Evolutionary conservation across 2,797 vertebrate genomes (phyloP).

Genomic region (Clarias laeviceps): DNA sequence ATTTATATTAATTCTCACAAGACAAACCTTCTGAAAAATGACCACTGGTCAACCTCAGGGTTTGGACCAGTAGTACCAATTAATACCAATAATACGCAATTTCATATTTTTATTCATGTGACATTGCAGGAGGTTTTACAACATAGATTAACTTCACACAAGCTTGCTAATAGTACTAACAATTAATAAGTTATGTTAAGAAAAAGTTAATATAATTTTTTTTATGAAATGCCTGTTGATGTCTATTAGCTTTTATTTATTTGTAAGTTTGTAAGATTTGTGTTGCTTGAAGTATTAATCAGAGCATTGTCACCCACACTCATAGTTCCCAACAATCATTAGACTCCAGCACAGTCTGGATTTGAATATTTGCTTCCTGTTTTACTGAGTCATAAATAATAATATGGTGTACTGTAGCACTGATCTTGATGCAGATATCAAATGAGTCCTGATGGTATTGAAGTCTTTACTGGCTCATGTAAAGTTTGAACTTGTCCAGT

Average conservation of each 20-base stretch:
- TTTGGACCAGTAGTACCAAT: background rate
- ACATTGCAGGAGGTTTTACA: background rate
- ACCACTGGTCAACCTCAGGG: background rate
- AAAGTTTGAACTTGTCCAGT: background rate
- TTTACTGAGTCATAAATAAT: background rate
- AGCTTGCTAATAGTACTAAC: conserved; percentile 1
- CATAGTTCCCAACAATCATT: background rate
- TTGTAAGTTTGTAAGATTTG: conserved; percentile 3
- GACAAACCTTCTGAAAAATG: background rate
- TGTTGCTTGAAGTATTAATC: background rate
- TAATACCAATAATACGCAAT: too few relatives aligned
- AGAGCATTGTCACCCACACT: background rate
- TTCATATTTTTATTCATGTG: background rate
- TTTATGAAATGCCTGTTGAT: background rate
- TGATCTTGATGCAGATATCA: background rate
- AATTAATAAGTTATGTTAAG: background rate
- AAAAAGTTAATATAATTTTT: background rate
- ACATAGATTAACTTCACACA: background rate
- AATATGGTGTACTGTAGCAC: background rate
- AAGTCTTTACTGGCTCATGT: background rate
- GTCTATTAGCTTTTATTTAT: conserved; percentile 30
- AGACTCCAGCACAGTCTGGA: background rate
- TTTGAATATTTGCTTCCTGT: conserved; percentile 11
- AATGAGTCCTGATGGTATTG: background rate
- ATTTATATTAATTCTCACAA: background rate